phyloP scores from a whole-genome alignment of 2,797 vertebrate species.

The Limosa lapponica region DNA sequence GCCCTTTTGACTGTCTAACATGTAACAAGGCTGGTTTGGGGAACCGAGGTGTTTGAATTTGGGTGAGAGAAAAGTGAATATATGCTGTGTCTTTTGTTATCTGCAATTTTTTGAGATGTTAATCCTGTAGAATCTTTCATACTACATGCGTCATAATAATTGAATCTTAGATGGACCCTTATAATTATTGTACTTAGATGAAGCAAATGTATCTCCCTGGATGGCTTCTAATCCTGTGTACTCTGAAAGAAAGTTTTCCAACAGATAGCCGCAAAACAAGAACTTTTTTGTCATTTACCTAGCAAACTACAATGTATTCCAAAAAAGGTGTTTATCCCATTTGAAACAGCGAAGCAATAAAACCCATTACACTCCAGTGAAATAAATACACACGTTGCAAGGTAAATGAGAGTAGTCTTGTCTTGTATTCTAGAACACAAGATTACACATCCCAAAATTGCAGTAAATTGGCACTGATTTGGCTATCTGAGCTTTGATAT shows the following conservation, averaged over 20 bases:
- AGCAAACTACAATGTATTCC: not conserved
- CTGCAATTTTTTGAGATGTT: not conserved
- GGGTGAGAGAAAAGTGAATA: not conserved
- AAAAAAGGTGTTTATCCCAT: not conserved
- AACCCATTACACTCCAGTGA: not conserved
- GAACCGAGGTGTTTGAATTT: not conserved
- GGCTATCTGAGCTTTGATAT: conserved; percentile 37
- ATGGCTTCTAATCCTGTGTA: not conserved
- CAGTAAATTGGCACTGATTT: conserved; percentile 64
- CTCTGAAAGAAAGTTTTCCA: not conserved
- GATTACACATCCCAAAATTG: conserved; percentile 41
- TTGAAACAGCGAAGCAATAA: conserved; percentile 30
- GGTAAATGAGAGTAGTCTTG: conserved; percentile 38
- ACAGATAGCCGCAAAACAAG: not conserved
- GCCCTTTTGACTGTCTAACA: not conserved
- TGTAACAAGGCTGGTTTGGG: not conserved
- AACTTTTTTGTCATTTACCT: not conserved
- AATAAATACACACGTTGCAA: not conserved
- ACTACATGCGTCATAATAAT: not conserved
- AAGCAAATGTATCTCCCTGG: not conserved
- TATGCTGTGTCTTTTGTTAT: not conserved
- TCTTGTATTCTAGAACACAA: conserved; percentile 37
- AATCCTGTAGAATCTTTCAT: not conserved
- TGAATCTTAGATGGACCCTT: not conserved
- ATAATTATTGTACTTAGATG: not conserved